Conservation (phyloP, 2,888 invertebrate genomes). For the Dusona sp. region DNA sequence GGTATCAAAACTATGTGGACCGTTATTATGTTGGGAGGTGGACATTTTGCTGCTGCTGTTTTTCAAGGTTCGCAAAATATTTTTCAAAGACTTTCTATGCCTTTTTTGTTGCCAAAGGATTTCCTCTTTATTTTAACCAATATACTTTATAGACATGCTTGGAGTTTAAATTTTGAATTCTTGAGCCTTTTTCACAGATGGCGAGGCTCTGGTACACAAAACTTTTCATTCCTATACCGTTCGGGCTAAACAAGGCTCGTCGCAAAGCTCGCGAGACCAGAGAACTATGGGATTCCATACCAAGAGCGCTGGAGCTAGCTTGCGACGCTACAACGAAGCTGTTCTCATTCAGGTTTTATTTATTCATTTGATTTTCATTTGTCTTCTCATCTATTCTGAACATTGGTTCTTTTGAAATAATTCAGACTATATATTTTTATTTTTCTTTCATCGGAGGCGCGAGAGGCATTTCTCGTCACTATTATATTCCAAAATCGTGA, state of each 20-base stretch:
- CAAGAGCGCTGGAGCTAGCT: constrained; percentile 92
- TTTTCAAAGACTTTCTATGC: neutral
- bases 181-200: constrained; percentile 79
- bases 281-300: constrained; percentile 87
- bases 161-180: neutral
- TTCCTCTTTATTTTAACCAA: neutral
- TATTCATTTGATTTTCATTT: neutral
- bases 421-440: too few species aligned
- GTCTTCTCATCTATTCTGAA: neutral
- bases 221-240: constrained; percentile 95
- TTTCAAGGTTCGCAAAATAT: constrained; percentile 85
- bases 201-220: constrained; percentile 88
- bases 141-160: neutral
- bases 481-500: too few species aligned
- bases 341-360: constrained; percentile 88
- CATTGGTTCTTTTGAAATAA: neutral
- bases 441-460: too few species aligned
- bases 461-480: too few species aligned
- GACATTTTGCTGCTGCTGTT: constrained; percentile 92
- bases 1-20: constrained; percentile 88
- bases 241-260: constrained; percentile 92
- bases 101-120: neutral
- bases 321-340: constrained; percentile 92
- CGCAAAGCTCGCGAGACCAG: constrained; percentile 89
- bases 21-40: constrained; percentile 93